Base-by-base conservation (phyloP, 2,113 vertebrate genomes). In the Pantherophis guttatus region DNA sequence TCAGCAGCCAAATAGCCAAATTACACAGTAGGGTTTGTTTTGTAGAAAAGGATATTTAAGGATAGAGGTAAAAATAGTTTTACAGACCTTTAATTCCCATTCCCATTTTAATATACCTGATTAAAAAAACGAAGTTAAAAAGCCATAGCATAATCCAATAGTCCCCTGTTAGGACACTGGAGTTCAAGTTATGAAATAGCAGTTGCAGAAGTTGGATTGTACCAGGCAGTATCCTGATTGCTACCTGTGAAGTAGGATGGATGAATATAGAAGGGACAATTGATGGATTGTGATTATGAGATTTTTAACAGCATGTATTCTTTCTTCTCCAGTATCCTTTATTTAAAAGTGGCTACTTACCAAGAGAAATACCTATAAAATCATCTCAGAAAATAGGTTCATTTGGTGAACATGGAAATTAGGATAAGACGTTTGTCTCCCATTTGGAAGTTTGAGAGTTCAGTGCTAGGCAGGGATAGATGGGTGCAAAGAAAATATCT, bases 321-420 rank as follows among this genome's bases (percentile, higher is more conserved):
- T n/a, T 48, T 11, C 48, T 87, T 6, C 85, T 23, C 19, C 4
- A 52, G 17, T 48, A 87, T 6, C 6, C 44, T 87, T 48, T 3
- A 26, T 62, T 5, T 50, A 85, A 85, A 57, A 81, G 33, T 75
- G 8, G 24, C n/a, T 92, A 39, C n/a, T 81, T 81, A 62, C 1
- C 57, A 92, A 48, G 57, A 33, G 5, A 62, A 62, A 9, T 44
- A 88, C 13, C 48, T 88, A 44, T 11, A 23, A 88, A 44, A 48
- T 8, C 33, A 23, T 52, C 50, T 75, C 65, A 85, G 24, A 44
- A 90, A 57, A 58, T 52, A 90, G 59, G 12, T 48, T 10, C 0
- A 62, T 94, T 89, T 70, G 93, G 90, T 95, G 94, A 95, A 53
- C 50, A 17, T 91, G 87, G 95, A 95, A 96, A 92, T 95, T 95